Evolutionary conservation across 1,140 invertebrate species (phyloP).

Genomic region (Drosophila ercepeae): DNA sequence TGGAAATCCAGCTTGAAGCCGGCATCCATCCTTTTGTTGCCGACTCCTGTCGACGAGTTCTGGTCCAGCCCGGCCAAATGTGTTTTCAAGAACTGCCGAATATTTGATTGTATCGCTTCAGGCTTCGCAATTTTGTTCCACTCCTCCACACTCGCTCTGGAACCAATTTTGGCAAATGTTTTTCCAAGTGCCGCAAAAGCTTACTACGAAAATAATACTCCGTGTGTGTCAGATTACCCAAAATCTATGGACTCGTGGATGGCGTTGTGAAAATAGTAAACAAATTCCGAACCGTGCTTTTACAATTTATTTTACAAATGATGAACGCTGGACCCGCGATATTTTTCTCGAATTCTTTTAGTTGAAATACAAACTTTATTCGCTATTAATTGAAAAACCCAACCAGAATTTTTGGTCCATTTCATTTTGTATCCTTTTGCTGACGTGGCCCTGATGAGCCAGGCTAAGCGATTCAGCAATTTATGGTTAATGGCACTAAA

Average conservation of each 20-base stretch:
- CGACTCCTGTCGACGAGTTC: background rate
- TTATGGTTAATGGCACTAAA: conserved; percentile 66
- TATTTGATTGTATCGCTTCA: conserved; percentile 28
- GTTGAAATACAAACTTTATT: background rate
- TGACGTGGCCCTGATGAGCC: background rate
- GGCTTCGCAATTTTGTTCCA: conserved; percentile 1
- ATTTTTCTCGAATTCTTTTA: too few species aligned
- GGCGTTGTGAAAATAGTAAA: conserved; percentile 16
- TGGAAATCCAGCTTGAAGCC: conserved; percentile 17
- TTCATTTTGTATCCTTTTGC: background rate
- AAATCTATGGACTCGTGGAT: conserved; percentile 10
- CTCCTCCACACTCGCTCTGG: background rate
- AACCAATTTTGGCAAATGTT: conserved; percentile 7
- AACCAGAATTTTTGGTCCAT: background rate
- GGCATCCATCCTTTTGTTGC: conserved; percentile 9
- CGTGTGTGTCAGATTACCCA: background rate
- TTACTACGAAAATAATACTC: conserved; percentile 27
- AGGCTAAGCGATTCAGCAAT: conserved; percentile 57
- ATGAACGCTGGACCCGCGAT: too few species aligned
- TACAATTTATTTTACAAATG: background rate
- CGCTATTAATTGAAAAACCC: background rate
- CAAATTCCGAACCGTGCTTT: background rate
- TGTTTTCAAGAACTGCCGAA: conserved; percentile 23
- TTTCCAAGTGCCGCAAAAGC: conserved; percentile 22
- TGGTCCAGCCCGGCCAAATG: conserved; percentile 8